These are phyloP conservation scores for Varroa destructor DNA, from an alignment of 1,140 invertebrate genomes.

Conservation along the genomic window DNA sequence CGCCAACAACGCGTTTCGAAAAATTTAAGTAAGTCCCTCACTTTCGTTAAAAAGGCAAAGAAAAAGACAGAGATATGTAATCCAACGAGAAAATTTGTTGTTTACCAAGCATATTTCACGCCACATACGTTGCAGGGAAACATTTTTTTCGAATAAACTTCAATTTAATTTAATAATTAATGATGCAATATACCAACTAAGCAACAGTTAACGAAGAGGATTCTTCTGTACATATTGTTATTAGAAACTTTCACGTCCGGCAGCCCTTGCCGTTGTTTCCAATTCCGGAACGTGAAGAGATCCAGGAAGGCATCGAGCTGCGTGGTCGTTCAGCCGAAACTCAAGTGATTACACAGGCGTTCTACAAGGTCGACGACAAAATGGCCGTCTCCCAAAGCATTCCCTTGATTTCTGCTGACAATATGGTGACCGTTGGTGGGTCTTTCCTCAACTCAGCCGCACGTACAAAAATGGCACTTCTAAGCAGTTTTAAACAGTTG, in stretches of 20 bases:
- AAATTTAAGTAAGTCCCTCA: conserved; percentile 11
- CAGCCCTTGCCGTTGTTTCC: conserved; percentile 13
- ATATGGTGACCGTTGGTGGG: conserved; percentile 10
- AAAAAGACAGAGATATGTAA: background rate
- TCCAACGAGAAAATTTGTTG: background rate
- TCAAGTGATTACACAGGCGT: background rate
- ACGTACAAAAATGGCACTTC: conserved; percentile 22
- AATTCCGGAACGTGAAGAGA: conserved; percentile 11
- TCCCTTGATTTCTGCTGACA: conserved; percentile 22
- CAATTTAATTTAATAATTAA: no score
- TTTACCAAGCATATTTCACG: no score
- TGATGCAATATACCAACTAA: no score
- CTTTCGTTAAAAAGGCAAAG: background rate
- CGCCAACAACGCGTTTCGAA: conserved; percentile 12
- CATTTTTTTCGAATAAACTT: no score
- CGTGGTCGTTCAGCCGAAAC: background rate
- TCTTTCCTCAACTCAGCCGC: conserved; percentile 13
- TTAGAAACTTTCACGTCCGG: conserved; percentile 12
- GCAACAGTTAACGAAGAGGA: no score
- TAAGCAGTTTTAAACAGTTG: conserved; percentile 19
- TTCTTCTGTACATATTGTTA: background rate
- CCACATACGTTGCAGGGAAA: no score
- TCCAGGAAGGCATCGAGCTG: conserved; percentile 19
- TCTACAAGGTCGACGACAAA: conserved; percentile 24
- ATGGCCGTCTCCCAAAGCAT: conserved; percentile 19